Evolutionary conservation across 2,113 vertebrate species (phyloP), one percentile per base, ranked within the genome.

Genomic region (Pheucticus melanocephalus): DNA sequence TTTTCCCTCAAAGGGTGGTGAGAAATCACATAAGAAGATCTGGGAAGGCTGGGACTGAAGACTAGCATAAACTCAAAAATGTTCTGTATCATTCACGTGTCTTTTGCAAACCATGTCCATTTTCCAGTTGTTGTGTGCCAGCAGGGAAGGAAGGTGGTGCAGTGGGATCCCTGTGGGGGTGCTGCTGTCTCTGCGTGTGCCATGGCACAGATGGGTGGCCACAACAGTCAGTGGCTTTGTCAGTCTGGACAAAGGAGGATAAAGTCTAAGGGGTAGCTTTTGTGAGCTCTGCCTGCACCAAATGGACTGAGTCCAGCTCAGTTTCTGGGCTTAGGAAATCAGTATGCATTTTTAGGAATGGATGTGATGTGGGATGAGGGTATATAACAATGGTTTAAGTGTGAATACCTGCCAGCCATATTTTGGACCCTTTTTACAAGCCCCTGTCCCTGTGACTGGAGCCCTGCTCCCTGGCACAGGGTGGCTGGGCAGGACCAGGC

Each of bases 101-200:
- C 48, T 83, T 75, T 71, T 68, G 47, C 47, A 76, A 71, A 54
- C 44, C 65, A 10, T 24, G 16, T 4, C 19, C 6, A 7, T 53
- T 89, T 73, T 44, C 60, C 31, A 51, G 40, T 1, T 37, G 11
- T 4, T 57, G 35, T 48, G 15, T 40, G 45, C 18, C 37, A 77
- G 35, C 21, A 60, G 63, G 54, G 59, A 65, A 37, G 37, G 44
- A 35, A 76, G 14, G 40, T 39, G 44, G 21, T 24, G n/a, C 47
- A 15, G 20, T 0, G 4, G 71, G 19, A 15, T 31, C 7, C 0
- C 7, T 0, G 2, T 12, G 24, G 30, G 35, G 31, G 6, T 57
- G 19, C 54, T 56, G 53, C 27, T 81, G 77, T 14, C 27, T 37
- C 10, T 37, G 24, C 0, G 1, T 51, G 37, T 56, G 60, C 33